Percentiles rank a stretch among this genome's conserved stretches.
Conservation (phyloP, 1,140 invertebrate genomes). For the Calephelis nemesis region DNA sequence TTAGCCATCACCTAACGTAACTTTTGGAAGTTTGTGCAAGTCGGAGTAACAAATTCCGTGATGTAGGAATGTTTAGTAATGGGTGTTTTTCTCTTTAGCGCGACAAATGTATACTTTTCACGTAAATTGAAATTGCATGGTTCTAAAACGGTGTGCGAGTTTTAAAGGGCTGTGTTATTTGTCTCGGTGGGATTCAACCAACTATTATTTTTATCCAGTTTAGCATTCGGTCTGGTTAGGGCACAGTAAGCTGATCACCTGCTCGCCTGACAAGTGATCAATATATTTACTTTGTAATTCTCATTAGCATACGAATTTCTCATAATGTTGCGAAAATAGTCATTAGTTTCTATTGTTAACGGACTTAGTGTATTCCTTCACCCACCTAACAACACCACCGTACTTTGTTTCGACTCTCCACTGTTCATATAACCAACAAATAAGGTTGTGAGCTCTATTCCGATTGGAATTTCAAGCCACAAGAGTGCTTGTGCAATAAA, state of each 20-base stretch:
- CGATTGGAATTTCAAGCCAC: conserved; percentile 78
- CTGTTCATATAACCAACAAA: conserved; percentile 63
- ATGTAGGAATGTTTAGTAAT: neutral
- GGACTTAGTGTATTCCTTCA: conserved; percentile 37
- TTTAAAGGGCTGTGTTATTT: conserved; percentile 11
- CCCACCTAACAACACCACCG: conserved; percentile 53
- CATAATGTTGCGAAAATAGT: conserved; percentile 14
- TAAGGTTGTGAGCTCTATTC: conserved; percentile 80
- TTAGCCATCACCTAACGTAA: no score
- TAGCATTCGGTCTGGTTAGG: conserved; percentile 46
- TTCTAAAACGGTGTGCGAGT: conserved; percentile 17
- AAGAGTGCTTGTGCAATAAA: conserved; percentile 81
- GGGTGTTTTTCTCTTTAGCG: neutral
- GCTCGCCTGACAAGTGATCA: conserved; percentile 45
- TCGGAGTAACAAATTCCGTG: no score
- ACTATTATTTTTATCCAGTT: conserved; percentile 40
- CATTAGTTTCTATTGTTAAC: conserved; percentile 15
- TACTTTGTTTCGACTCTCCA: conserved; percentile 53
- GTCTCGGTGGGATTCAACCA: conserved; percentile 56
- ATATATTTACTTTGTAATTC: conserved; percentile 10
- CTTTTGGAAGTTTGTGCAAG: no score
- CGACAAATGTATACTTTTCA: neutral
- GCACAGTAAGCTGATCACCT: conserved; percentile 58
- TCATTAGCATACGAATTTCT: conserved; percentile 10
- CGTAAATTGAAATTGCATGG: neutral